These are phyloP conservation scores for Acanthornis magna DNA, from an alignment of 2,797 vertebrate species.

Conservation along the genomic window DNA sequence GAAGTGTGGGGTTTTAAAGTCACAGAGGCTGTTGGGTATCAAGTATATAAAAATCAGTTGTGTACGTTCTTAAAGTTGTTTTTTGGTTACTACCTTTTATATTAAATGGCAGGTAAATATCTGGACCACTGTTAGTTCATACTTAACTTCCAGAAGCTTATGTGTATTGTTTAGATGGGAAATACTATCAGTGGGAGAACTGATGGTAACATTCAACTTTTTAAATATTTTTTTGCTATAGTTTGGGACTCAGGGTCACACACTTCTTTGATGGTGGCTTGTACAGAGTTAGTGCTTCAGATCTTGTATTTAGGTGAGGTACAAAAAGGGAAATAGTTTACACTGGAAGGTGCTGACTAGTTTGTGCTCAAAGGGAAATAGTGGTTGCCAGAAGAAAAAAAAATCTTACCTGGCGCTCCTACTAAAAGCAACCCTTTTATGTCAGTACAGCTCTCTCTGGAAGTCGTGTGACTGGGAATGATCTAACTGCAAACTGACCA, in stretches of 20 bases:
- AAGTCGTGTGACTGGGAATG: too few species aligned
- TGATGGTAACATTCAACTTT: rapidly evolving
- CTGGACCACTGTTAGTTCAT: neutral
- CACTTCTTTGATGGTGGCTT: neutral
- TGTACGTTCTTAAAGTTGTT: neutral
- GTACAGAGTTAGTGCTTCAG: neutral
- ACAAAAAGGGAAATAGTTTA: neutral
- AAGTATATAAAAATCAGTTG: neutral
- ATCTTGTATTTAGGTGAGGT: neutral
- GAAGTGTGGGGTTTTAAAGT: neutral
- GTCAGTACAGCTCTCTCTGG: too few species aligned
- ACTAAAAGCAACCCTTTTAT: too few species aligned
- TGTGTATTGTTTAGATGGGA: neutral
- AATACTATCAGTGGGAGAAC: neutral
- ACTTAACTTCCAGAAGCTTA: neutral
- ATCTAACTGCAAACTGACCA: neutral
- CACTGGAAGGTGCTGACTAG: neutral
- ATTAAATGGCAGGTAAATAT: neutral
- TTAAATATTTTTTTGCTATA: neutral
- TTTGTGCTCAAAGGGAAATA: too few species aligned
- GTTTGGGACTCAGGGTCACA: neutral
- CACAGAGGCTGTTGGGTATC: rapidly evolving
- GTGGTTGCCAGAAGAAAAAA: too few species aligned
- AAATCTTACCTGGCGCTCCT: too few species aligned
- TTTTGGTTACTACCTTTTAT: neutral